Percentiles rank a stretch among this genome's conserved stretches.
phyloP scores from a whole-genome alignment of 2,113 vertebrate species.

The Platycercus adscitus region DNA sequence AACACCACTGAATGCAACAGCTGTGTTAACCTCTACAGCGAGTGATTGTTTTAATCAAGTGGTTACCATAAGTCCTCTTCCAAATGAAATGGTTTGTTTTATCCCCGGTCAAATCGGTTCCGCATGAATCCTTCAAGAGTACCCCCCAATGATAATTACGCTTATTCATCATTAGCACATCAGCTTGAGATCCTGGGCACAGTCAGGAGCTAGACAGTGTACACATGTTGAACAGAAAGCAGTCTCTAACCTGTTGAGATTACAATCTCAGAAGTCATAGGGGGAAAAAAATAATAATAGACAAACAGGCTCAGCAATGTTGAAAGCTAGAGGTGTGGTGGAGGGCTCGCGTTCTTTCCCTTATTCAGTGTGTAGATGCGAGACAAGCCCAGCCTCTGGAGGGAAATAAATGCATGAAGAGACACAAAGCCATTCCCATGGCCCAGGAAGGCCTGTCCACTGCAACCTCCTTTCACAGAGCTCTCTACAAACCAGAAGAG shows the following conservation, averaged over 20 bases:
- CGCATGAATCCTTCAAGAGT: background rate
- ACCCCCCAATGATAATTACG: background rate
- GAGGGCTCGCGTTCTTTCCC: slow-evolving; percentile 27
- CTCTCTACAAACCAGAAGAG: background rate
- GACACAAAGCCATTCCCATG: background rate
- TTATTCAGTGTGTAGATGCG: background rate
- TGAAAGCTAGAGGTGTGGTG: slow-evolving; percentile 56
- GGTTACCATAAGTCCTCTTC: background rate
- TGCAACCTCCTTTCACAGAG: background rate
- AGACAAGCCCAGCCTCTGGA: background rate
- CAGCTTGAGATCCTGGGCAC: background rate
- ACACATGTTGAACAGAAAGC: background rate
- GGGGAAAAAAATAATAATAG: background rate
- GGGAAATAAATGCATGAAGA: background rate
- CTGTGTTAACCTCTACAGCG: background rate
- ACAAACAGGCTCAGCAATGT: slow-evolving; percentile 38
- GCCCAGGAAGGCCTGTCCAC: background rate
- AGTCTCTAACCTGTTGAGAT: background rate
- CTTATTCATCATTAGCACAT: background rate
- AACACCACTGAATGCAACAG: background rate
- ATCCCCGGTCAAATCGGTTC: background rate
- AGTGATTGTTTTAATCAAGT: fast-evolving
- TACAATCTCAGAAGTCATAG: slow-evolving; percentile 2
- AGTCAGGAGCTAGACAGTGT: background rate
- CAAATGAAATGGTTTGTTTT: background rate